phyloP scores from a whole-genome alignment of 2,113 vertebrate genomes.

The Rhynchopsitta pachyrhyncha region DNA sequence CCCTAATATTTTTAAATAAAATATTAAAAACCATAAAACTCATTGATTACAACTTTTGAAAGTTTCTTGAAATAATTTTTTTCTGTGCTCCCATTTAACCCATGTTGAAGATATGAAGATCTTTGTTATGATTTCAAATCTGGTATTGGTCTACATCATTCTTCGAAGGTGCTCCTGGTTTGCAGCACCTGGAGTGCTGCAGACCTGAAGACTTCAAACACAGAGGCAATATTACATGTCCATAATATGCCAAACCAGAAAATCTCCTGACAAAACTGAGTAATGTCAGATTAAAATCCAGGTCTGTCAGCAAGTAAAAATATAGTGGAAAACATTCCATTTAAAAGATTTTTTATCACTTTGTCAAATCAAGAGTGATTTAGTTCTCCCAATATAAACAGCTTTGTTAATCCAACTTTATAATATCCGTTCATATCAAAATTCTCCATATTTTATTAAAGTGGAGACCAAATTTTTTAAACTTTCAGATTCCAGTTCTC shows the following conservation, averaged over 20 bases:
- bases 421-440: background rate
- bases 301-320: background rate
- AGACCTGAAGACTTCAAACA: background rate
- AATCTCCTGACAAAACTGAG: background rate
- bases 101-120: background rate
- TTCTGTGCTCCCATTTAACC: background rate
- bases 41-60: background rate
- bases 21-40: background rate
- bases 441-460: background rate
- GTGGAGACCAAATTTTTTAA: background rate
- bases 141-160: background rate
- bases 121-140: background rate
- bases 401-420: background rate
- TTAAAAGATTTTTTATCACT: background rate
- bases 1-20: background rate
- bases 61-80: background rate
- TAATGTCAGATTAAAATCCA: background rate
- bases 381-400: background rate
- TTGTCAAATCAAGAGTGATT: background rate
- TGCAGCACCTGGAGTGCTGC: background rate
- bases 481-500: background rate
- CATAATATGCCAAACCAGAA: background rate
- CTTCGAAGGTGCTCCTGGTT: background rate
- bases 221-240: background rate
- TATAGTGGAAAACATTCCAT: background rate